Conservation (phyloP, 92 coral and sea anemone species). For the Pocillopora meandrina region DNA sequence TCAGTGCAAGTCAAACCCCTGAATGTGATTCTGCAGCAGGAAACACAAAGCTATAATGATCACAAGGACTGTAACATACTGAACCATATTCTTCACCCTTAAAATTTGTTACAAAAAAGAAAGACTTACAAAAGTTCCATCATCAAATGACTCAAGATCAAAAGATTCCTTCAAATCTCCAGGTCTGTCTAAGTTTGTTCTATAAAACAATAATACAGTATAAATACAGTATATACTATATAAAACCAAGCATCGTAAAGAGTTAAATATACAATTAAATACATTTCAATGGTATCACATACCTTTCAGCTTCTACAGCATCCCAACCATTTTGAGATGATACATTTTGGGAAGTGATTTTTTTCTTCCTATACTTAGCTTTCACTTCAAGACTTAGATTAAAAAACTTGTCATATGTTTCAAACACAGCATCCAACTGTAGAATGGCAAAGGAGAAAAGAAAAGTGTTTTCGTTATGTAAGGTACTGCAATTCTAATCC, state of each 20-base stretch:
- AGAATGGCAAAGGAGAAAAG: background rate
- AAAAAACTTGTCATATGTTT: slow-evolving; percentile 33
- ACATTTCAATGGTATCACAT: background rate
- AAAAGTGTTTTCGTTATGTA: background rate
- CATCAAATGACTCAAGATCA: slow-evolving; percentile 67
- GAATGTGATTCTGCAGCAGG: too few relatives aligned
- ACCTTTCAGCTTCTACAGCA: slow-evolving; percentile 43
- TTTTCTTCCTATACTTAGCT: slow-evolving; percentile 33
- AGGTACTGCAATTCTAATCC: too few relatives aligned
- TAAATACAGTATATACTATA: too few relatives aligned
- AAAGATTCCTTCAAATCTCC: slow-evolving; percentile 84
- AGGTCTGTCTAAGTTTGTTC: slow-evolving; percentile 71
- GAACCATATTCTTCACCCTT: too few relatives aligned
- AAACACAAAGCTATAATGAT: too few relatives aligned
- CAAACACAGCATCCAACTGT: slow-evolving; percentile 34
- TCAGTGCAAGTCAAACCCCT: too few relatives aligned
- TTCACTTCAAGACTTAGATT: slow-evolving; percentile 27
- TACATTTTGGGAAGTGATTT: background rate
- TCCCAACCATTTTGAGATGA: slow-evolving; percentile 45
- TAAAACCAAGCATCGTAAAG: background rate
- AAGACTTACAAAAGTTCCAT: slow-evolving; percentile 62
- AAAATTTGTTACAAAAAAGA: background rate
- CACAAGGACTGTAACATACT: background rate
- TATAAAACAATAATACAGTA: background rate
- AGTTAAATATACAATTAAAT: background rate